Base-by-base conservation (phyloP, 64 coral and sea anemone genomes). In the Cladopsammia gracilis region DNA sequence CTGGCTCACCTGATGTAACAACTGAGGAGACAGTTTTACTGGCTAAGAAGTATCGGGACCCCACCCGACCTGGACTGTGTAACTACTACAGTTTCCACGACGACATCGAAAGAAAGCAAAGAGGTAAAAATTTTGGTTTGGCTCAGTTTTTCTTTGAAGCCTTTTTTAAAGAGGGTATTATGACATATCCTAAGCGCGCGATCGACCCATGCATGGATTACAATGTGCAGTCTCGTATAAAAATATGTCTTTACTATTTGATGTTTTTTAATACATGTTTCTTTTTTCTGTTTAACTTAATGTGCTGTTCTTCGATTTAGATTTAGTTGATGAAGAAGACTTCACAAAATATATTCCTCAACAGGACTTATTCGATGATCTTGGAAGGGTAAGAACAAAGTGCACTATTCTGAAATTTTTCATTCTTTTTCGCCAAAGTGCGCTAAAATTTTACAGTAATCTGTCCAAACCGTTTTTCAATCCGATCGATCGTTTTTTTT, bases 41-140 rank as follows among this genome's bases (percentile, higher is more conserved):
- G 20, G 96, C 90, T 34, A 93, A 79, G 66, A 98, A 98, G 66
- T 95, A 98, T 75, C 85, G 94, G 68, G 90, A 98, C 52, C 86
- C 87, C 44, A 71, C 74, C 43, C 57, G 94, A 9, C 92, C 96
- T 1, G 93, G 94, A 10, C 77, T 98, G 34, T 98, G 96, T 73
- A 96, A 96, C 60, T 98, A 98, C 79, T 98, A 92, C 16, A 86
- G 86, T 65, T 95, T 98, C 66, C 96, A 98, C 49, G 83, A 95
- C 13, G 96, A 98, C 46, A 95, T 98, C 58, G 90, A 86, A 71
- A 77, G 93, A 20, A 86, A 86, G 51, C 96, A 95, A 78, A 91
- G 60, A 87, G 86, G 96, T 98, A 49, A 79, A 89, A 76, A 14
- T 42, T n/a, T n/a, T n/a, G n/a, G n/a, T n/a, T n/a, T n/a, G n/a